Evolutionary conservation across 2,797 vertebrate genomes (phyloP).

Genomic region (Darevskia nairensis): DNA sequence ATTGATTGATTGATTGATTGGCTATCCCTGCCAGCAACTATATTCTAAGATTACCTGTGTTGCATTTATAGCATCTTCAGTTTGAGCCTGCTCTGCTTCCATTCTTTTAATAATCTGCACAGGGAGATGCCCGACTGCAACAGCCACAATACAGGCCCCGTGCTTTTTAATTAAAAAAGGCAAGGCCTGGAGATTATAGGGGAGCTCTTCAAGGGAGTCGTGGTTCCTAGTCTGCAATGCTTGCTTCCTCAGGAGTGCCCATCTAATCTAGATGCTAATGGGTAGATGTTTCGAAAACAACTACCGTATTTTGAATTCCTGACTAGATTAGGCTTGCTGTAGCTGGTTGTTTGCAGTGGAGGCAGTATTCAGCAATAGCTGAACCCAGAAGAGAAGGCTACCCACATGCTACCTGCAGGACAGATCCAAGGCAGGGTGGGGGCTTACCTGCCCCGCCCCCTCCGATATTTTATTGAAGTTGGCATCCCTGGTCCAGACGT

Average conservation of each 20-base stretch:
- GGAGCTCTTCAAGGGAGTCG: neutral
- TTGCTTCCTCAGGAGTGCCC: neutral
- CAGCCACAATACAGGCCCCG: neutral
- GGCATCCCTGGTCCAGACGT: too few species aligned
- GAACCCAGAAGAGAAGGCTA: neutral
- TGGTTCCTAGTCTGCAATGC: neutral
- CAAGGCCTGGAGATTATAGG: neutral
- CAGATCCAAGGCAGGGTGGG: neutral
- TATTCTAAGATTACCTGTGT: too few species aligned
- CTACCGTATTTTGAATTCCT: neutral
- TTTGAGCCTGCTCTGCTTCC: neutral
- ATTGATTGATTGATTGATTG: too few species aligned
- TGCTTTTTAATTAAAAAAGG: neutral
- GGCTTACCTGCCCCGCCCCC: too few species aligned
- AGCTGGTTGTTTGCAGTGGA: neutral
- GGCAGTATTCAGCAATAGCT: neutral
- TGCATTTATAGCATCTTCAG: neutral
- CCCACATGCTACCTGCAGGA: neutral
- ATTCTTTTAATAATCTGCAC: neutral
- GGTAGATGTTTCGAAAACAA: neutral
- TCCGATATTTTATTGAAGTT: too few species aligned
- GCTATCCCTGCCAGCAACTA: too few species aligned
- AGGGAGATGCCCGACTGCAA: neutral
- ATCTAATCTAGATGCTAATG: conserved; percentile 4
- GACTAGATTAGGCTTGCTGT: conserved; percentile 34